phyloP scores from a whole-genome alignment of 37 sponge, comb jelly and placozoan genomes.

The Sycon ciliatum region DNA sequence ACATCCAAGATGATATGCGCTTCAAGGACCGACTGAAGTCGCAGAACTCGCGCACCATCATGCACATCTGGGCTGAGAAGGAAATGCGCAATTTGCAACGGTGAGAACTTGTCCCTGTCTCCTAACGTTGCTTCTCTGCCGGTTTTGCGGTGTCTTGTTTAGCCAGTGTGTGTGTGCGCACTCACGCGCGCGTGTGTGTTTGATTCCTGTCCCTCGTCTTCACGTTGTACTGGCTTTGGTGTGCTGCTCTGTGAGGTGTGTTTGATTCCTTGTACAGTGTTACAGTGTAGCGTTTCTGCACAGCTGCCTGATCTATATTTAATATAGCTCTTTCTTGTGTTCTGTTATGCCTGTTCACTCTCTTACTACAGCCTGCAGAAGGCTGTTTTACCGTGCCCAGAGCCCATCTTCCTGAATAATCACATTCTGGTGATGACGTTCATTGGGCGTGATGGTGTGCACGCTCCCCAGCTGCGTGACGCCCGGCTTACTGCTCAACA shows the following conservation, averaged over 20 bases:
- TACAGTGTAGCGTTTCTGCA: too few species aligned
- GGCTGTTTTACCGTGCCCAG: conserved; percentile 68
- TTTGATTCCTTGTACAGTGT: too few species aligned
- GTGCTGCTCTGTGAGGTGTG: too few species aligned
- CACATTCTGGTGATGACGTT: conserved; percentile 89
- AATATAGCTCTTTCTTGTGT: not conserved
- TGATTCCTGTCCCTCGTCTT: too few species aligned
- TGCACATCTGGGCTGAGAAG: conserved; percentile 89
- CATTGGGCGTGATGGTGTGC: conserved; percentile 67
- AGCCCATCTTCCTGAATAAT: conserved; percentile 65
- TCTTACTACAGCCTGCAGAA: conserved; percentile 35
- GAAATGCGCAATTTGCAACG: conserved; percentile 84
- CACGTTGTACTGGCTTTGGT: too few species aligned
- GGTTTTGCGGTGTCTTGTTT: too few species aligned
- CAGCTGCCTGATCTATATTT: not conserved
- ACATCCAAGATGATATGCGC: conserved; percentile 84
- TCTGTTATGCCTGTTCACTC: not conserved
- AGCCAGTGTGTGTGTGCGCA: too few species aligned
- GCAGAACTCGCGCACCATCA: conserved; percentile 66
- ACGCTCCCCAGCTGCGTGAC: conserved; percentile 77
- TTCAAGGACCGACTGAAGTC: conserved; percentile 60
- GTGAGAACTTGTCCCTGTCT: conserved; percentile 6
- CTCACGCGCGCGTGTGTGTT: too few species aligned
- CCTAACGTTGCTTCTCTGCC: too few species aligned
- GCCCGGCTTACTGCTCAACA: conserved; percentile 45